phyloP scores from a whole-genome alignment of 2,888 invertebrate genomes.

The Lydus trimaculatus region DNA sequence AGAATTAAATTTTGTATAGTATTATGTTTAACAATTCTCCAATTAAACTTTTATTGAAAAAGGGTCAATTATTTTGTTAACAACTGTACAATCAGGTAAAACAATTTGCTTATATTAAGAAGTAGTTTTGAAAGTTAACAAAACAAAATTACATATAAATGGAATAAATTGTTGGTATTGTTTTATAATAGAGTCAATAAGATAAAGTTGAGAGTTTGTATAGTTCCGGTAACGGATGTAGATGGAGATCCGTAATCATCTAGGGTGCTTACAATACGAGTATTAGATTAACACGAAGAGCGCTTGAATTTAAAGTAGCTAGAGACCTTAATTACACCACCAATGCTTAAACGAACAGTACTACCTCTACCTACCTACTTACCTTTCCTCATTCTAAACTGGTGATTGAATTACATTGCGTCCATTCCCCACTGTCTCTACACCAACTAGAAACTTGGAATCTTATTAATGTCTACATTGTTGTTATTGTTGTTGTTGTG shows the following conservation, averaged over 20 bases:
- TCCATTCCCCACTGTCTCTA: conserved; percentile 38
- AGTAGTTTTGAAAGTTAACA: conserved; percentile 32
- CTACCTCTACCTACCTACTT: conserved; percentile 23
- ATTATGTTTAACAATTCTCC: neutral
- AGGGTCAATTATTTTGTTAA: neutral
- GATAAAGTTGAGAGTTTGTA: conserved; percentile 16
- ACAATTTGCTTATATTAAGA: conserved; percentile 11
- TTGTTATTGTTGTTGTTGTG: conserved; percentile 22
- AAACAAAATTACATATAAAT: conserved; percentile 39
- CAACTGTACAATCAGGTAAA: neutral
- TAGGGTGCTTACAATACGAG: conserved; percentile 45
- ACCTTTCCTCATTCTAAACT: conserved; percentile 34
- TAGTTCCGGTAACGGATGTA: conserved; percentile 43
- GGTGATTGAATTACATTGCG: conserved; percentile 42
- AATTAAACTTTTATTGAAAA: neutral
- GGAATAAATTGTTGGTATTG: conserved; percentile 48
- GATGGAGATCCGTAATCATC: conserved; percentile 47
- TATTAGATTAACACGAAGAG: conserved; percentile 48
- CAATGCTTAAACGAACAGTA: conserved; percentile 28
- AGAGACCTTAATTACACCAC: conserved; percentile 43
- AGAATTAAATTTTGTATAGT: neutral
- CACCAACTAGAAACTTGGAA: conserved; percentile 42
- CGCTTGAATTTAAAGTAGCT: conserved; percentile 47
- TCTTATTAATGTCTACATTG: conserved; percentile 37
- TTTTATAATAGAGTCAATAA: conserved; percentile 23